Percentiles rank a stretch among this genome's conserved stretches.
These are phyloP conservation scores for Helleia helle DNA, from an alignment of 2,888 invertebrate species.

Conservation along the genomic window DNA sequence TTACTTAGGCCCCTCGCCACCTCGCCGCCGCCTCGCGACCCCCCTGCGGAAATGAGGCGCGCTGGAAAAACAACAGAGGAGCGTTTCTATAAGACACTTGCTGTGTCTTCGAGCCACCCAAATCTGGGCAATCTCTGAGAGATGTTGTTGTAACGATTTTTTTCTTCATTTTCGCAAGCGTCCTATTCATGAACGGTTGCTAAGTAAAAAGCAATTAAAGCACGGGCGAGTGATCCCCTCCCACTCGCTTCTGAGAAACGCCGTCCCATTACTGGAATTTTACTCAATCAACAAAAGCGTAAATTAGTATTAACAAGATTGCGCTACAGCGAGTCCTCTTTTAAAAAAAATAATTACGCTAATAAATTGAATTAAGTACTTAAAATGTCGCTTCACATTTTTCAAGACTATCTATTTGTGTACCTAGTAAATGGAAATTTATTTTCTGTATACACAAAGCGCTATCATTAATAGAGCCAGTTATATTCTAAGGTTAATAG, in stretches of 20 bases:
- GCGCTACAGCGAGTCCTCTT: conserved; percentile 6
- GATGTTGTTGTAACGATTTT: conserved; percentile 73
- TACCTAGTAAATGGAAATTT: conserved; percentile 4
- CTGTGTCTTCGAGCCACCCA: conserved; percentile 62
- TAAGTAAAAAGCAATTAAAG: conserved; percentile 75
- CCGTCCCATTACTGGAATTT: conserved; percentile 34
- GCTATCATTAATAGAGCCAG: no score
- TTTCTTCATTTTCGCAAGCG: conserved; percentile 67
- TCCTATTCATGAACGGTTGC: conserved; percentile 72
- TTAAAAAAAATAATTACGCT: conserved; percentile 7
- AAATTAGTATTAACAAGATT: conserved; percentile 27
- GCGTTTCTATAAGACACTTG: conserved; percentile 59
- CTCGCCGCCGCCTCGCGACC: conserved; percentile 49
- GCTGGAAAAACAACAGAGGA: conserved; percentile 72
- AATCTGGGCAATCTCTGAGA: conserved; percentile 72
- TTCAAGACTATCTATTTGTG: background rate
- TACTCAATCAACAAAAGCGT: conserved; percentile 57
- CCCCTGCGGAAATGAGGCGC: conserved; percentile 72
- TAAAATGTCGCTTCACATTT: conserved; percentile 4
- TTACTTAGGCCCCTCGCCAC: conserved; percentile 77
- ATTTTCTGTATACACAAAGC: background rate
- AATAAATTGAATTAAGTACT: conserved; percentile 6
- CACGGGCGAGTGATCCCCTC: conserved; percentile 73
- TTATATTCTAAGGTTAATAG: no score
- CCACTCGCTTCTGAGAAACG: conserved; percentile 28